These are phyloP conservation scores for Coracias cyanogaster DNA, from an alignment of 2,797 vertebrate species.

Conservation along the genomic window DNA sequence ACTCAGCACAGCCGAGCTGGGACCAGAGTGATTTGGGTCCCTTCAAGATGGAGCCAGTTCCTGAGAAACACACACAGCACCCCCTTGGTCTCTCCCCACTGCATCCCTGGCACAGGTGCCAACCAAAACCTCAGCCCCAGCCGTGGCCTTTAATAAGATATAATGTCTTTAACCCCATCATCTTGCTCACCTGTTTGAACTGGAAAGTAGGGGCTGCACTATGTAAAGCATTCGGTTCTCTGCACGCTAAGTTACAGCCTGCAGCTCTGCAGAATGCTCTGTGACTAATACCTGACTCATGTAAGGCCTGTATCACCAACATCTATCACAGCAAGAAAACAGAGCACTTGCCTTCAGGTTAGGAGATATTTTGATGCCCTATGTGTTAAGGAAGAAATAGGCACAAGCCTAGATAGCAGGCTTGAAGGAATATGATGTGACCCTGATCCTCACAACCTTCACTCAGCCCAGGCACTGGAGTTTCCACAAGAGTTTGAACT, in stretches of 20 bases:
- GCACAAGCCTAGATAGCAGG: neutral
- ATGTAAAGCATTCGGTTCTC: rapidly evolving
- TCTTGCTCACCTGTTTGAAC: neutral
- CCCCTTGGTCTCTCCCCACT: rapidly evolving
- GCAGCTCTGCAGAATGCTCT: neutral
- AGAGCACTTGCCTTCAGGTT: neutral
- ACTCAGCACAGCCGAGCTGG: neutral
- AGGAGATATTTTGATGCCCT: neutral
- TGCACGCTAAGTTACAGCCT: neutral
- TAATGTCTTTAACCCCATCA: neutral
- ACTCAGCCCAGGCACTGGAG: neutral
- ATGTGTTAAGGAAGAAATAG: neutral
- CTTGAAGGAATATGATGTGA: neutral
- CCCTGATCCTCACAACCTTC: neutral
- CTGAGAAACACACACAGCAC: neutral
- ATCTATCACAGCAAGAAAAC: neutral
- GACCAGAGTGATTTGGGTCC: rapidly evolving
- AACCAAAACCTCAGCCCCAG: neutral
- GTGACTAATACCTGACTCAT: neutral
- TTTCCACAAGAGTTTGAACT: rapidly evolving
- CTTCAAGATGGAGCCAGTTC: neutral
- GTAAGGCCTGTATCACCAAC: neutral
- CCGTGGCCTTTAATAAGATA: neutral
- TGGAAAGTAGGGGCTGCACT: neutral
- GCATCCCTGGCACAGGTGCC: too few species aligned